Base-by-base conservation (phyloP, 2,888 invertebrate genomes). In the Sarcophaga variegata region DNA sequence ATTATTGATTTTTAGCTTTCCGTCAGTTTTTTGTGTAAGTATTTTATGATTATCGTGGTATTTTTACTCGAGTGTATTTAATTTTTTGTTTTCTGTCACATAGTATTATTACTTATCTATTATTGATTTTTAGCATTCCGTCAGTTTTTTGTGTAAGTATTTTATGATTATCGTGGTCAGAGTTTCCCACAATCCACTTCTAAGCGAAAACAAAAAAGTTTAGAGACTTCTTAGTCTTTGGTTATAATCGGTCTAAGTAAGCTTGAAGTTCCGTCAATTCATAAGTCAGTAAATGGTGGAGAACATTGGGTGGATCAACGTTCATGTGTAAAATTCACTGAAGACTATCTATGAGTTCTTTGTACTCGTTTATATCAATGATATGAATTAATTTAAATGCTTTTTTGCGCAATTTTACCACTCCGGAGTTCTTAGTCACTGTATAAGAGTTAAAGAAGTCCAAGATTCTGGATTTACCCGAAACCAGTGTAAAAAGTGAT, bases 361-460 rank as follows among this genome's bases (percentile, higher is more conserved):
- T 47, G 20, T n/a, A 88, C 83, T 47, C 47, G 8, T 47, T 47
- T 10, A 47, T 10, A 11, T 47, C 11, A 47, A 47, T 22, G 14
- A 54, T 49, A 88, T 59, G 12, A 25, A 83, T 76, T 78, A 83
- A 14, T 54, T 67, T 78, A 25, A 85, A 81, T 8, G 71, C 75
- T 47, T 64, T 64, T n/a, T 59, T 76, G 11, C 76, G 69, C 47
- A 76, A 22, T 49, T 81, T 63, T 4, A 63, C 49, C 22, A 22
- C 22, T 22, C 22, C 22, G 22, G 22, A 22, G 22, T 22, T 22
- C 22, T 22, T 22, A 22, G 22, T 45, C 4, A 80, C 80, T 37
- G 72, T 59, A 37, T 72, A 22, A 12, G 80, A 72, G n/a, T 60
- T 66, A 17, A 72, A 66, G 12, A 71, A 77, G 63, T 82, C 70